phyloP scores from a whole-genome alignment of 1,140 invertebrate species.

The Cecropterus lyciades region DNA sequence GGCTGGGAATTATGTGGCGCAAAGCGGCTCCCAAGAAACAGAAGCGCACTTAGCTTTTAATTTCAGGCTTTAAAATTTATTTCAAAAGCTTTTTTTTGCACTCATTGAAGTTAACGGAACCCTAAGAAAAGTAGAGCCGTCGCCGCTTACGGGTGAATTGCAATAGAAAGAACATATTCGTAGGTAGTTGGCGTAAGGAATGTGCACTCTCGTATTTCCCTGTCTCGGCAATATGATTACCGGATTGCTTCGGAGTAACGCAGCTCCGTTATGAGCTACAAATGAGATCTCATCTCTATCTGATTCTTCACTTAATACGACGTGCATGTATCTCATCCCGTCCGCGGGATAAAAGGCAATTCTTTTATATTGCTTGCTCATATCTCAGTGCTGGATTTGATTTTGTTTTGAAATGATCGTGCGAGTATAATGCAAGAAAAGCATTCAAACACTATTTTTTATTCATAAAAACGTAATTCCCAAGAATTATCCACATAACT shows the following conservation, averaged over 20 bases:
- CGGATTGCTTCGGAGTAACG: conserved; percentile 42
- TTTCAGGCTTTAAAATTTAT: conserved; percentile 34
- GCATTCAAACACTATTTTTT: no score
- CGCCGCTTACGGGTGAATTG: conserved; percentile 34
- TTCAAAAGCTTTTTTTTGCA: conserved; percentile 31
- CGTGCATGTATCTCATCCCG: conserved; percentile 21
- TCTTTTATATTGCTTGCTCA: conserved; percentile 9
- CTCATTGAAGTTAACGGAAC: conserved; percentile 36
- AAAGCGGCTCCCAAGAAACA: conserved; percentile 32
- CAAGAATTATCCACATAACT: no score
- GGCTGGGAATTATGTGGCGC: conserved; percentile 31
- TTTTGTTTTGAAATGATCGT: background rate
- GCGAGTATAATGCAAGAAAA: no score
- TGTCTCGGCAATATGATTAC: conserved; percentile 56
- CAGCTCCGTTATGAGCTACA: conserved; percentile 40
- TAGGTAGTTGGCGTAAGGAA: conserved; percentile 41
- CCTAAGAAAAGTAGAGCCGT: conserved; percentile 35
- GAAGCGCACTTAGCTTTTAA: conserved; percentile 31
- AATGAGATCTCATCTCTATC: conserved; percentile 52
- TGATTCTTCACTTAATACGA: conserved; percentile 33
- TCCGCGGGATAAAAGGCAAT: conserved; percentile 22
- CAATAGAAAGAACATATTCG: conserved; percentile 39
- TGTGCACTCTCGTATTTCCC: conserved; percentile 55
- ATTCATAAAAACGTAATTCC: no score
- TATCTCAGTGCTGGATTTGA: conserved; percentile 7